Percentiles rank a stretch among this genome's conserved stretches.
Evolutionary conservation across 2,113 vertebrate species (phyloP).

Genomic region (Todiramphus saurophagus): DNA sequence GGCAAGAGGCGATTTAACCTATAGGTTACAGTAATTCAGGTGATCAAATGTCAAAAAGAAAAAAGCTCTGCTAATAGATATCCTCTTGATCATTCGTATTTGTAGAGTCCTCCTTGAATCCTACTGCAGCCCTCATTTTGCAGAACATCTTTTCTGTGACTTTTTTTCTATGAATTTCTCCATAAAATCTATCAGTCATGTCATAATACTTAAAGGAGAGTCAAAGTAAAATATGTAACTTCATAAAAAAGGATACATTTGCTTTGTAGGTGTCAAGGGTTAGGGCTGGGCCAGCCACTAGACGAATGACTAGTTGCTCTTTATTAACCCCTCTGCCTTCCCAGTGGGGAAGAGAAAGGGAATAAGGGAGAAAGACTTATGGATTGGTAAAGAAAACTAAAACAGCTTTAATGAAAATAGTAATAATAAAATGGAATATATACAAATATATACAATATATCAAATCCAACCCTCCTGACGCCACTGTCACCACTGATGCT

Average conservation of each 20-base stretch:
- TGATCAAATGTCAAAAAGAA: neutral
- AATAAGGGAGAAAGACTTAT: too few relatives aligned
- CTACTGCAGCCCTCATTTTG: neutral
- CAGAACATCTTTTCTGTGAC: neutral
- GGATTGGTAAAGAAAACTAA: too few relatives aligned
- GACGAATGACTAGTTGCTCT: too few relatives aligned
- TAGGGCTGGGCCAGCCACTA: too few relatives aligned
- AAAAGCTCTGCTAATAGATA: neutral
- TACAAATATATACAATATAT: too few relatives aligned
- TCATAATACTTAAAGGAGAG: neutral
- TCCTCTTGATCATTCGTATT: neutral
- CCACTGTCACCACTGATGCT: neutral
- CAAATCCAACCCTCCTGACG: too few relatives aligned
- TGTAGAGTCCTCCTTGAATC: neutral
- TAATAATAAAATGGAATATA: too few relatives aligned
- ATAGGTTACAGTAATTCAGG: neutral
- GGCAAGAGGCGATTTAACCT: neutral
- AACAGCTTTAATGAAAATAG: too few relatives aligned
- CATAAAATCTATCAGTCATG: neutral
- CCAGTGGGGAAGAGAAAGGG: too few relatives aligned
- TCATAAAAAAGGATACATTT: neutral
- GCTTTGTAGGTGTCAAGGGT: neutral
- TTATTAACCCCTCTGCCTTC: too few relatives aligned
- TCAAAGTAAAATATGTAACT: neutral
- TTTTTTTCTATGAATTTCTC: neutral